phyloP scores from a whole-genome alignment of 2,888 invertebrate species.

The Carabus problematicus region DNA sequence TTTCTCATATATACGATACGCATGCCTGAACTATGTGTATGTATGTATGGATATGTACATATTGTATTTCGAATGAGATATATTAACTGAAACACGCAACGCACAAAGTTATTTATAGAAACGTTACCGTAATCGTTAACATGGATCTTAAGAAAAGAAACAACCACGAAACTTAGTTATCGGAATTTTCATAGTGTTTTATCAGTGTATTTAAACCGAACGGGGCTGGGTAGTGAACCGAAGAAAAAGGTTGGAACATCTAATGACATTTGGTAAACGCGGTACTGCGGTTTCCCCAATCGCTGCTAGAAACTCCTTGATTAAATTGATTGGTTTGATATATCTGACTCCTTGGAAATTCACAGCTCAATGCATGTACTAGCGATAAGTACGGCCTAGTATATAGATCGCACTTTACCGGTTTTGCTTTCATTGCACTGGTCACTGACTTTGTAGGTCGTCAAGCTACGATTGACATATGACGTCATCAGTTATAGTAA shows the following conservation, averaged over 20 bases:
- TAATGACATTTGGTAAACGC: conserved; percentile 22
- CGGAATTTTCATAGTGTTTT: background rate
- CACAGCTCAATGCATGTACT: conserved; percentile 19
- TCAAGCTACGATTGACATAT: too few species aligned
- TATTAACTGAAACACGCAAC: background rate
- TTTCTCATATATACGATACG: too few species aligned
- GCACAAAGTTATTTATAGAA: conserved; percentile 1
- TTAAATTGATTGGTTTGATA: conserved; percentile 35
- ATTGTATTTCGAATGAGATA: background rate
- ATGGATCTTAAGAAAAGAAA: background rate
- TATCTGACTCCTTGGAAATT: conserved; percentile 24
- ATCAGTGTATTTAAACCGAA: background rate
- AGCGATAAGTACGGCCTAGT: too few species aligned
- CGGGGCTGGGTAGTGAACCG: conserved; percentile 2
- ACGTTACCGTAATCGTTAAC: background rate
- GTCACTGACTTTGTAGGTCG: too few species aligned
- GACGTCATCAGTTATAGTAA: too few species aligned
- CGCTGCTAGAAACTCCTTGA: conserved; percentile 23
- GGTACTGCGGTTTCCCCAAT: conserved; percentile 27
- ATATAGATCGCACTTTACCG: too few species aligned
- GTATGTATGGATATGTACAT: too few species aligned
- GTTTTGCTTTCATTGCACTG: too few species aligned
- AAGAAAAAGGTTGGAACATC: conserved; percentile 8
- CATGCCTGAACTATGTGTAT: too few species aligned
- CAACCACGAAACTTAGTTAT: background rate